Conservation (phyloP, 2,797 vertebrate genomes). For the Falco rusticolus region DNA sequence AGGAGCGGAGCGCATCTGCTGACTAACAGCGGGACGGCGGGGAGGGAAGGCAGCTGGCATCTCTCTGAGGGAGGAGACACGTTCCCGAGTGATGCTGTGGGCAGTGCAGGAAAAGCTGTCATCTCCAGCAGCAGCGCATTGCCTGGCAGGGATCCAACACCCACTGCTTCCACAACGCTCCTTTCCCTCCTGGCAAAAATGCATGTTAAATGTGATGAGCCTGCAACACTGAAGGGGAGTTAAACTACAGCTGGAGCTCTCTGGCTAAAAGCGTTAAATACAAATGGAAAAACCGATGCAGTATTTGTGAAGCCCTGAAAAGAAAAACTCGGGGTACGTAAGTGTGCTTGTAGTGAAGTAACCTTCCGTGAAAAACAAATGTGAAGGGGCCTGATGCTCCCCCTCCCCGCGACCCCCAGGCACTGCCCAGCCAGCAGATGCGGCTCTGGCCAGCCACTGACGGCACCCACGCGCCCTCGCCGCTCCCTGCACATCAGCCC, state of each 20-base stretch:
- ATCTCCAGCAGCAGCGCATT: neutral
- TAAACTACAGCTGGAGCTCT: neutral
- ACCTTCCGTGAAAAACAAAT: neutral
- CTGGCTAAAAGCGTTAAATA: neutral
- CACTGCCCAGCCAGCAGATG: neutral
- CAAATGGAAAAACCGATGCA: neutral
- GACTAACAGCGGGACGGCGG: neutral
- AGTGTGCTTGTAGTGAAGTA: neutral
- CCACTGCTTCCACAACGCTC: neutral
- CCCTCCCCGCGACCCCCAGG: neutral
- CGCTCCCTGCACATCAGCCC: neutral
- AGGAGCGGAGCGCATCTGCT: neutral
- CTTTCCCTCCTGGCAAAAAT: neutral
- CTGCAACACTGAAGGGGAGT: neutral
- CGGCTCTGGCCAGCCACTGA: neutral
- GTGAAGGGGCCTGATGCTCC: neutral
- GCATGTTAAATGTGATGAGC: neutral
- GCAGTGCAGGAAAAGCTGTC: neutral
- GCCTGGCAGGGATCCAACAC: neutral
- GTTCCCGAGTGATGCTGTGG: neutral
- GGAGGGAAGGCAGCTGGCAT: neutral
- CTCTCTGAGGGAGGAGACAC: neutral
- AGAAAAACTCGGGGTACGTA: neutral
- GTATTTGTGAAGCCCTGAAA: neutral
- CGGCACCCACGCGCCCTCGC: accelerated